Evolutionary conservation across 2,797 vertebrate genomes (phyloP), one percentile per base, ranked within the genome.

Genomic region (Dryobates pubescens): DNA sequence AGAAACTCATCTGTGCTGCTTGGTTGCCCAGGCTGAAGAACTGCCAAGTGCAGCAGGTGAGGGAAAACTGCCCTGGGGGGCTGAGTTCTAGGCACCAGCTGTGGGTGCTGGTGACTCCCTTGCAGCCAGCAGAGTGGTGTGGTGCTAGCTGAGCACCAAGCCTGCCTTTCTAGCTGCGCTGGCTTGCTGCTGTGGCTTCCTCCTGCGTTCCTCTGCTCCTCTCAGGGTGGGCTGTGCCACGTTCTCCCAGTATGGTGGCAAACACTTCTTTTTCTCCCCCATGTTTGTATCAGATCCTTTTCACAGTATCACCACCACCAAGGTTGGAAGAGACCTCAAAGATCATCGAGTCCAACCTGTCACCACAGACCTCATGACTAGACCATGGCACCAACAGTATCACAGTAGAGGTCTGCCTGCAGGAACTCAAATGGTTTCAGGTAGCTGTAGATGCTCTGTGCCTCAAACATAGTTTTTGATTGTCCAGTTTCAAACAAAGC

Each of bases 191-290:
- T 59, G 19, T 9, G 10, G 15, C 17, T 19, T 12, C 8, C 65
- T 54, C 22, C 17, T 53, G 12, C 16, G 1, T 45, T 11, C 47
- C 41, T 30, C 22, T 14, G 11, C 12, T n/a, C 41, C 59, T 67
- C 19, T 17, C 64, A 38, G 45, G 38, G 9, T 49, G 15, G 80
- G 30, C 11, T 3, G 15, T 79, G 17, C 29, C 67, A 63, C 29
- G 12, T 6, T 27, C 38, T 32, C 22, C 11, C 7, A 34, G 36
- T 43, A 18, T 4, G 7, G 2, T 69, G 32, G 12, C 43, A 51
- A 49, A 29, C 0, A 0, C 26, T 2, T 32, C 17, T 18, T 45
- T 30, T 73, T 77, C 36, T 41, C n/a, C 4, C 36, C 34, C 5
- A 3, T 12, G 6, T 57, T 54, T 49, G 7, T 41, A 58, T 71